A percentile compares a stretch with the other conserved stretches of the same genome.
Evolutionary conservation across 2,113 vertebrate species (phyloP).

Genomic region (Nesoenas mayeri): DNA sequence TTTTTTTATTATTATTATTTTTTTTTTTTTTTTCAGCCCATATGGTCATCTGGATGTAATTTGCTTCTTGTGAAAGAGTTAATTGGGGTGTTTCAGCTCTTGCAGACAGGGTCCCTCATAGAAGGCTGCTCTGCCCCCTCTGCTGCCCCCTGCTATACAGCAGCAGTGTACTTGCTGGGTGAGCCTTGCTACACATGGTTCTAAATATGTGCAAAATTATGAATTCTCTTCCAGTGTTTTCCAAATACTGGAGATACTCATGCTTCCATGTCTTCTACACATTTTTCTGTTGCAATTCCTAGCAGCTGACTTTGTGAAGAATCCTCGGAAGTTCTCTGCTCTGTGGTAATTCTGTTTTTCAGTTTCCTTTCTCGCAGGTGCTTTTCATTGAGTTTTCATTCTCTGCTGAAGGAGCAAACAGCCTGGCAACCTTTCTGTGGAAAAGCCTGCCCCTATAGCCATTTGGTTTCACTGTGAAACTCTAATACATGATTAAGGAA

Average conservation of each 20-base stretch:
- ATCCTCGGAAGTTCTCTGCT: neutral
- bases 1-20: neutral
- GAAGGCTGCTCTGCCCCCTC: neutral
- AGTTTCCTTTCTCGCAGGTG: neutral
- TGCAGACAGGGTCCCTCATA: accelerated
- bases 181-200: accelerated
- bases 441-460: neutral
- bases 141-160: neutral
- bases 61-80: neutral
- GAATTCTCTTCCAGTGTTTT: neutral
- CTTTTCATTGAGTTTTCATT: neutral
- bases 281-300: neutral
- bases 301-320: neutral
- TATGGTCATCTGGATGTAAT: neutral
- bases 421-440: neutral
- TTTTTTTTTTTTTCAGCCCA: neutral
- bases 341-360: neutral
- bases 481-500: neutral
- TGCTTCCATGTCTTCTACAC: accelerated
- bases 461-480: neutral
- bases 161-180: neutral
- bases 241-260: neutral
- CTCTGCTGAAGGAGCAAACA: neutral
- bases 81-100: neutral
- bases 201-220: neutral